These are phyloP conservation scores for Pyrgus malvae DNA, from an alignment of 2,888 invertebrate species.

Conservation along the genomic window DNA sequence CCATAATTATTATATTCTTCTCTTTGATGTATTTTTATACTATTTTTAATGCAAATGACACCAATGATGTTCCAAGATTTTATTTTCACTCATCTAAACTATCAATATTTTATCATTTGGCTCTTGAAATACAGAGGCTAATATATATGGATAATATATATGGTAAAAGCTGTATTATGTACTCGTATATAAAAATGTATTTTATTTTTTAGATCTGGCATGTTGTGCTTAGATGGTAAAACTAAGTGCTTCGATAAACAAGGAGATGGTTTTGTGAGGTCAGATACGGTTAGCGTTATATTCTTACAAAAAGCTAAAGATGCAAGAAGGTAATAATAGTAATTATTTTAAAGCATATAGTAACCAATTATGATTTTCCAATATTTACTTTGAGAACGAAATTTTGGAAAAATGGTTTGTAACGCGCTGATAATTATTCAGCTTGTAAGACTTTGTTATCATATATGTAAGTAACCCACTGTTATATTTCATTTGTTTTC, in stretches of 20 bases:
- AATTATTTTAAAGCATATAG: neutral
- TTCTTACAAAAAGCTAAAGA: constrained; percentile 85
- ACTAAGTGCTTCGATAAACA: constrained; percentile 93
- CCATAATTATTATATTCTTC: too few species aligned
- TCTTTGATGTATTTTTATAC: too few species aligned
- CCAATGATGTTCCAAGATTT: too few species aligned
- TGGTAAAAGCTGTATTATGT: neutral
- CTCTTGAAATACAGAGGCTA: too few species aligned
- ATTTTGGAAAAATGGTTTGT: too few species aligned
- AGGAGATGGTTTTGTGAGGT: constrained; percentile 88
- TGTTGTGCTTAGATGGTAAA: constrained; percentile 88
- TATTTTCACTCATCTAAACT: too few species aligned
- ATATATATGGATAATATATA: too few species aligned
- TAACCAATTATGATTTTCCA: neutral
- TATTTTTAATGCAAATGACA: too few species aligned
- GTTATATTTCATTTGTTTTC: neutral
- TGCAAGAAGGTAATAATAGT: constrained; percentile 73
- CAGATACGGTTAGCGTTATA: constrained; percentile 85
- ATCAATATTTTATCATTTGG: too few species aligned
- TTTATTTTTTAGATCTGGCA: constrained; percentile 40
- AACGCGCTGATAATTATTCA: too few species aligned
- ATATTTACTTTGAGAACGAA: too few species aligned
- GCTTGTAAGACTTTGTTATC: neutral
- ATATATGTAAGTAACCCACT: too few species aligned
- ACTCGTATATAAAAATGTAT: neutral